Percentiles rank a stretch among this genome's conserved stretches.
These are phyloP conservation scores for Gortyna flavago DNA, from an alignment of 2,888 invertebrate species.

Conservation along the genomic window DNA sequence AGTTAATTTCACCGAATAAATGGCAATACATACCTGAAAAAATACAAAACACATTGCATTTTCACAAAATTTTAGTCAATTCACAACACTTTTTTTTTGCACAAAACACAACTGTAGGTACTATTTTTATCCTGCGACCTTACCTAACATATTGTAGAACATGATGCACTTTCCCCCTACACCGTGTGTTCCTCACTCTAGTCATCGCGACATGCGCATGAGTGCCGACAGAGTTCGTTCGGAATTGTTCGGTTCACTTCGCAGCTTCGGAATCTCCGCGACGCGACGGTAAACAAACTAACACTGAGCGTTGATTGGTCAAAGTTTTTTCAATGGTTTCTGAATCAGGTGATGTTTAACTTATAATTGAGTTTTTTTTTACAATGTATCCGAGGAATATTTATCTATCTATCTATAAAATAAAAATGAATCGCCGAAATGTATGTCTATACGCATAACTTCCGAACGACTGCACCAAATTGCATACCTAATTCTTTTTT, in stretches of 20 bases:
- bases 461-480: too few relatives aligned
- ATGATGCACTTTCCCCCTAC: slow-evolving; percentile 83
- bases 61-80: slow-evolving; percentile 16
- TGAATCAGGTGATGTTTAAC: slow-evolving; percentile 41
- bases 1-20: background rate
- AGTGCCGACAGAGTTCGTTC: slow-evolving; percentile 40
- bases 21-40: slow-evolving; percentile 42
- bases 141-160: slow-evolving; percentile 83
- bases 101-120: slow-evolving; percentile 9
- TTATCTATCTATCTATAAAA: too few relatives aligned
- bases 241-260: slow-evolving; percentile 49
- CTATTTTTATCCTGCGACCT: slow-evolving; percentile 42
- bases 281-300: slow-evolving; percentile 54
- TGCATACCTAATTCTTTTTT: too few relatives aligned
- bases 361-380: slow-evolving; percentile 29
- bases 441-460: too few relatives aligned
- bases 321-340: slow-evolving; percentile 48
- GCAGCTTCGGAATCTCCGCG: slow-evolving; percentile 48
- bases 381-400: slow-evolving; percentile 12
- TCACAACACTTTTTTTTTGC: slow-evolving; percentile 23
- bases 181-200: slow-evolving; percentile 71
- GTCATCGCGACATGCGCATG: slow-evolving; percentile 70
- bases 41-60: slow-evolving; percentile 30
- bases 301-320: slow-evolving; percentile 48
- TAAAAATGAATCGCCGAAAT: too few relatives aligned